Conservation (phyloP, 2,797 vertebrate genomes). For the Lophotriccus pileatus region DNA sequence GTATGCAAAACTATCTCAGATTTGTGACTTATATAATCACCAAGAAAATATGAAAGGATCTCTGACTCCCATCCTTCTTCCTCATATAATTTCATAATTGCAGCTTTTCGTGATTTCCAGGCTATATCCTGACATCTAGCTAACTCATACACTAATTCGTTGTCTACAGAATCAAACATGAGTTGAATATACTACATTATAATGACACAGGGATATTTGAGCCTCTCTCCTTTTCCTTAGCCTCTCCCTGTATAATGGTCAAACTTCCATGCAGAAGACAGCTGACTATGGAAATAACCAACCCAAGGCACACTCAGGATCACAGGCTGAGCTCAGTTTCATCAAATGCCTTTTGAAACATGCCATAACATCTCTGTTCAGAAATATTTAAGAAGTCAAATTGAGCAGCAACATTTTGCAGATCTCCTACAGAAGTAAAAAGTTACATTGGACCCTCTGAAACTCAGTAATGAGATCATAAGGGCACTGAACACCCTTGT, state of each 20-base stretch:
- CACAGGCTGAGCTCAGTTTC: neutral
- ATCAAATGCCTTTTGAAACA: neutral
- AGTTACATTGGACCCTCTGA: neutral
- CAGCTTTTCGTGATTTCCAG: neutral
- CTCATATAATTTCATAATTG: neutral
- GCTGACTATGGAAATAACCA: neutral
- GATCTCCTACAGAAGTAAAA: neutral
- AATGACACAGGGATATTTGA: neutral
- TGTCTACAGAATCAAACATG: neutral
- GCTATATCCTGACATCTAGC: neutral
- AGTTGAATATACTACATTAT: neutral
- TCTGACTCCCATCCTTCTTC: neutral
- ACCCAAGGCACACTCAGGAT: neutral
- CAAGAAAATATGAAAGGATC: neutral
- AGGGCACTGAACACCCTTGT: neutral
- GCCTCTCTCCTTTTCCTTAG: neutral
- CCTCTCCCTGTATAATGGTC: neutral
- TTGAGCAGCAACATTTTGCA: neutral
- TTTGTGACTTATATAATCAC: neutral
- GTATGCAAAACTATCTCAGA: neutral
- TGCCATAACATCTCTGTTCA: neutral
- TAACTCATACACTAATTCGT: fast-evolving
- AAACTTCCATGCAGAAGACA: neutral
- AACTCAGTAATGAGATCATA: neutral
- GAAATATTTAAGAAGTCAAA: neutral